These are phyloP conservation scores for Odontamblyopus rebecca DNA, from an alignment of 2,797 vertebrate genomes.

Conservation along the genomic window DNA sequence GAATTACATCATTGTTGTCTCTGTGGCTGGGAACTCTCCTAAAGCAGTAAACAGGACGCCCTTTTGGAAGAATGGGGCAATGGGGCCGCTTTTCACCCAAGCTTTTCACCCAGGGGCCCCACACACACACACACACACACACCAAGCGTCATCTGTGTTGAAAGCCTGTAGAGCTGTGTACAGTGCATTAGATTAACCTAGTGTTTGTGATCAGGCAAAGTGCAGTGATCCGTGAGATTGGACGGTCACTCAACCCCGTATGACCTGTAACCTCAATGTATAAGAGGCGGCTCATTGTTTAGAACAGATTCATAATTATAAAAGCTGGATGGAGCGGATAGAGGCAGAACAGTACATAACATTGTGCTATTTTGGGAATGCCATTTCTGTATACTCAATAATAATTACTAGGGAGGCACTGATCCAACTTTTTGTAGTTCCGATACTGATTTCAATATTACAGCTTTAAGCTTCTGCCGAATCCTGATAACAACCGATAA, in stretches of 20 bases:
- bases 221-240: slow-evolving; percentile 36
- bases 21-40: slow-evolving; percentile 74
- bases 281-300: slow-evolving; percentile 63
- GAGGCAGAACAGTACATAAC: not conserved
- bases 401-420: not conserved
- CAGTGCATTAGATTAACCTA: slow-evolving; percentile 54
- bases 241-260: slow-evolving; percentile 32
- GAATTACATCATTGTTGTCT: slow-evolving; percentile 75
- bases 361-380: not conserved
- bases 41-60: slow-evolving; percentile 74
- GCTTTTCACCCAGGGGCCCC: slow-evolving; percentile 42
- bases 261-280: slow-evolving; percentile 33
- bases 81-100: slow-evolving; percentile 20
- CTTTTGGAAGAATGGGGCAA: slow-evolving; percentile 57
- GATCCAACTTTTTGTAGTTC: too few species aligned
- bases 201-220: slow-evolving; percentile 45
- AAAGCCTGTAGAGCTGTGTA: slow-evolving; percentile 40
- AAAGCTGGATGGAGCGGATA: not conserved
- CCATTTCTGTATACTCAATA: not conserved
- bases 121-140: not conserved
- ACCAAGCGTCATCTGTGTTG: slow-evolving; percentile 51
- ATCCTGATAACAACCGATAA: too few species aligned
- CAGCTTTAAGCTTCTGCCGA: too few species aligned
- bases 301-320: slow-evolving; percentile 47
- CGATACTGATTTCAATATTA: too few species aligned